Percentiles rank a stretch among this genome's conserved stretches.
phyloP scores from a whole-genome alignment of 2,113 vertebrate species.

The Excalfactoria chinensis region DNA sequence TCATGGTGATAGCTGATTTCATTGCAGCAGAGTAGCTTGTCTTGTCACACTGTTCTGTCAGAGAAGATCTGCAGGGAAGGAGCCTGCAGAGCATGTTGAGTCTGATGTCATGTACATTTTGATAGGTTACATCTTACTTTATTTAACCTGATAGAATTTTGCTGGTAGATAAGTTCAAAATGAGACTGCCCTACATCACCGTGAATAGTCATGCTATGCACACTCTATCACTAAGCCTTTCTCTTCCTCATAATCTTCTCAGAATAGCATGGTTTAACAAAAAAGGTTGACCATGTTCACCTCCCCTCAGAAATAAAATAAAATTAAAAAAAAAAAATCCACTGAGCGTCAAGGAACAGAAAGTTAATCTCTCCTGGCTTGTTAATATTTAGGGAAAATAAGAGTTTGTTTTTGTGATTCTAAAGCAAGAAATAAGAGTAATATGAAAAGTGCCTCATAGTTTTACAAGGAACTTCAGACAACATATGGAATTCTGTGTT shows the following conservation, averaged over 20 bases:
- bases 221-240: not conserved
- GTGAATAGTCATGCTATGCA: not conserved
- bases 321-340: not conserved
- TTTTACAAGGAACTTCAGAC: constrained; percentile 4
- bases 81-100: not conserved
- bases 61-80: not conserved
- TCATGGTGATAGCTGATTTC: not conserved
- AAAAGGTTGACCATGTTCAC: not conserved
- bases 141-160: not conserved
- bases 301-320: not conserved
- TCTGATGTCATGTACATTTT: not conserved
- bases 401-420: not conserved
- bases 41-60: not conserved
- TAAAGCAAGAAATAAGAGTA: not conserved
- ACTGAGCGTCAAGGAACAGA: not conserved
- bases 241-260: not conserved
- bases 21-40: not conserved
- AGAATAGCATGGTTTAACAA: not conserved
- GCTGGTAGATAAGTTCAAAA: constrained; percentile 1
- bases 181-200: not conserved
- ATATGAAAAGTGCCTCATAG: not conserved
- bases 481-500: not conserved
- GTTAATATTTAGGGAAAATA: not conserved
- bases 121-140: not conserved
- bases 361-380: not conserved